Percentiles rank a stretch among this genome's conserved stretches.
Evolutionary conservation across 2,888 invertebrate species (phyloP).

Genomic region (Charanyca ferruginea): DNA sequence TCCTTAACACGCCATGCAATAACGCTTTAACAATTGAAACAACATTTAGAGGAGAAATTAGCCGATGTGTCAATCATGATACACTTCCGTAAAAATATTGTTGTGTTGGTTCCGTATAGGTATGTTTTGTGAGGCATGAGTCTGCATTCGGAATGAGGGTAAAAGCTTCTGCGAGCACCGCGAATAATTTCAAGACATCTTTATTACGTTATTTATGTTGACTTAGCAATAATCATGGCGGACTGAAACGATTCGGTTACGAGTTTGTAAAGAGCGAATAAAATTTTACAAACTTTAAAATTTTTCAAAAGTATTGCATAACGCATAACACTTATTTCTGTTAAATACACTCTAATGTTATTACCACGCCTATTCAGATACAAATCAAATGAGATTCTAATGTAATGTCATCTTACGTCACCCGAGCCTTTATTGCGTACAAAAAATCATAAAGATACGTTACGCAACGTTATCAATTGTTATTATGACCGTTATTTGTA

Average conservation of each 20-base stretch:
- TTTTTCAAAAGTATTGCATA: conserved; percentile 3
- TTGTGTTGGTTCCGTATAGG: conserved; percentile 43
- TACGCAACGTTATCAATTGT: conserved; percentile 61
- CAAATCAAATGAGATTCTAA: conserved; percentile 40
- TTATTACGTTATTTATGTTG: conserved; percentile 45
- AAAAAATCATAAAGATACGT: conserved; percentile 46
- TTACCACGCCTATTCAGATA: conserved; percentile 31
- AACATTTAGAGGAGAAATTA: conserved; percentile 36
- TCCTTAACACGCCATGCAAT: conserved; percentile 13
- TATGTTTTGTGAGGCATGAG: conserved; percentile 37
- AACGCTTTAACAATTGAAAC: conserved; percentile 32
- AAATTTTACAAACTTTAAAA: too few species aligned
- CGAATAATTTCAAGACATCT: conserved; percentile 47
- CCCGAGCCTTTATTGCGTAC: conserved; percentile 30
- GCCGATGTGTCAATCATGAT: conserved; percentile 48
- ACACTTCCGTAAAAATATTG: conserved; percentile 39
- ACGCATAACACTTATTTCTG: neutral
- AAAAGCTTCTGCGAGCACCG: conserved; percentile 53
- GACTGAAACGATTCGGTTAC: conserved; percentile 12
- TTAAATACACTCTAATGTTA: conserved; percentile 31
- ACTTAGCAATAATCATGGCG: conserved; percentile 26
- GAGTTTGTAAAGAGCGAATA: neutral
- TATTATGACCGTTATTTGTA: conserved; percentile 54
- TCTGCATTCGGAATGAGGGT: conserved; percentile 56
- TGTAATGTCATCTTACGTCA: conserved; percentile 54